phyloP scores from a whole-genome alignment of 2,888 invertebrate genomes.

The Ypsolopha sequella region DNA sequence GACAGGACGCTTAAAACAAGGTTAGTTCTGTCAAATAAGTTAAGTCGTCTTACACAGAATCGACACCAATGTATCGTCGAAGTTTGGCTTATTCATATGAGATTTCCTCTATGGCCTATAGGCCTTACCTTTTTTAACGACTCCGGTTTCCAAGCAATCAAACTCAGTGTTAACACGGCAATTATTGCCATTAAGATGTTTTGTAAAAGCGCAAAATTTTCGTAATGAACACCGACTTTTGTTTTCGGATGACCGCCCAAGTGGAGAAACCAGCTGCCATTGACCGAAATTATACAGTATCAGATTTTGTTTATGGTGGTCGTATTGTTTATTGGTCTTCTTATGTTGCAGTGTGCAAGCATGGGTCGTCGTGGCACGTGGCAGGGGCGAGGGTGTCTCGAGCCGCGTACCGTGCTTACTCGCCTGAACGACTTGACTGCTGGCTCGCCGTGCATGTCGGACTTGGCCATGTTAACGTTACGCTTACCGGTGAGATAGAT shows the following conservation, averaged over 20 bases:
- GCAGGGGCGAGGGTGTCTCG: slow-evolving; percentile 80
- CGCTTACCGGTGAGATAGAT: slow-evolving; percentile 84
- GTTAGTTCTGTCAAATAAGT: no score
- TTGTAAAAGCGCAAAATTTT: slow-evolving; percentile 22
- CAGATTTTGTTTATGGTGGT: slow-evolving; percentile 5
- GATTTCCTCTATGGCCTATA: no score
- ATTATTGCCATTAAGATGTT: slow-evolving; percentile 9
- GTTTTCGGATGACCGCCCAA: slow-evolving; percentile 39
- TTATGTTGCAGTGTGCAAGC: slow-evolving; percentile 80
- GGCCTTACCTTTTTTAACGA: background rate
- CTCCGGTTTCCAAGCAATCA: background rate
- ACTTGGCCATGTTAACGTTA: slow-evolving; percentile 94
- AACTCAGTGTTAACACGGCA: slow-evolving; percentile 8
- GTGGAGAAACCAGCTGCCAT: slow-evolving; percentile 38
- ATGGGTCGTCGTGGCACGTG: slow-evolving; percentile 95
- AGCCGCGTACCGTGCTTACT: slow-evolving; percentile 92
- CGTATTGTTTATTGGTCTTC: background rate
- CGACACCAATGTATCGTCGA: no score
- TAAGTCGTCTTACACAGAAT: no score
- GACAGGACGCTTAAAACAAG: no score
- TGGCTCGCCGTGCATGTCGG: slow-evolving; percentile 94
- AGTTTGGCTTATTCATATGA: no score
- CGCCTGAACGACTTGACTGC: slow-evolving; percentile 87
- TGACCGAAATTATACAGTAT: slow-evolving; percentile 27
- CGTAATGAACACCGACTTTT: slow-evolving; percentile 31